These are phyloP conservation scores for Spheniscus humboldti DNA, from an alignment of 2,797 vertebrate species.

Conservation along the genomic window DNA sequence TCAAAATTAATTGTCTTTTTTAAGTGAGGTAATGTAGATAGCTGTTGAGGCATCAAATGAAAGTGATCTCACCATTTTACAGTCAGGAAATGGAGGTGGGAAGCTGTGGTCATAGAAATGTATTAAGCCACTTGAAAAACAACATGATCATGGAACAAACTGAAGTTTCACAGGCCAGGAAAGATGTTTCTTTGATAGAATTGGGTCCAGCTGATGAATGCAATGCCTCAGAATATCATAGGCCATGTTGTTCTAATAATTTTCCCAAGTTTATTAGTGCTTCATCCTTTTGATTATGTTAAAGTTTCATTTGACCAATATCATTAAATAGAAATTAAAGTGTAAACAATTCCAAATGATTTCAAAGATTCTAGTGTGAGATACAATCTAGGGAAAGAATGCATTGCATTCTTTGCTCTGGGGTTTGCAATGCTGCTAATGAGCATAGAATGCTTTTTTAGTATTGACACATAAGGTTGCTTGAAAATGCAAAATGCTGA, in stretches of 20 bases:
- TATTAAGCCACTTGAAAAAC: not conserved
- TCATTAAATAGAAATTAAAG: not conserved
- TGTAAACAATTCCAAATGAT: not conserved
- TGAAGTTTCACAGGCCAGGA: not conserved
- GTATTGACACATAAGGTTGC: not conserved
- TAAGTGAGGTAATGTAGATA: not conserved
- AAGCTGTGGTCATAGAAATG: not conserved
- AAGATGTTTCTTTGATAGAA: not conserved
- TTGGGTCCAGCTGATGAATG: not conserved
- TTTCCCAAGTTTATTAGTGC: not conserved
- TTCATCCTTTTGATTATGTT: not conserved
- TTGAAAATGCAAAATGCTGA: not conserved
- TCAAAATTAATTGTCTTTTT: not conserved
- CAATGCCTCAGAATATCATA: not conserved
- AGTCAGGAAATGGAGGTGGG: not conserved
- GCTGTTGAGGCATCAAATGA: not conserved
- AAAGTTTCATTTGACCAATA: not conserved
- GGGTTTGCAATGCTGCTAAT: not conserved
- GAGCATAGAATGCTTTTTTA: not conserved
- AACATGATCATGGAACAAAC: fast-evolving
- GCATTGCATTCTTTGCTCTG: not conserved
- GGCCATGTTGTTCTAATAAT: not conserved
- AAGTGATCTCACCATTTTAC: not conserved
- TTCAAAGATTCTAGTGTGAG: not conserved
- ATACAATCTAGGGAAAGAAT: not conserved